Percentiles rank a stretch among this genome's conserved stretches.
phyloP scores from a whole-genome alignment of 2,113 vertebrate species.

The Gymnarchus niloticus region DNA sequence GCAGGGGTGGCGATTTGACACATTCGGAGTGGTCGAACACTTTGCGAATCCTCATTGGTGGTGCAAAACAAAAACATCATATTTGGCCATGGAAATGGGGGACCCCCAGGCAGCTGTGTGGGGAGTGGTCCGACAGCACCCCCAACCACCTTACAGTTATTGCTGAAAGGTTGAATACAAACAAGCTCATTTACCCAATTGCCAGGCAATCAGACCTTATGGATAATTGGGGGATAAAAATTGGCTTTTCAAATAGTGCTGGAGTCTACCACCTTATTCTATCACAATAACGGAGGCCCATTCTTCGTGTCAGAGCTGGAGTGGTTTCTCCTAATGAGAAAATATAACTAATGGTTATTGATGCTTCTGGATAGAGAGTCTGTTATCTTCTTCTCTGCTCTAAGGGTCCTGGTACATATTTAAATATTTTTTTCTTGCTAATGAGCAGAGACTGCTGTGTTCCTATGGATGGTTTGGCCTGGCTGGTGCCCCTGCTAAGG shows the following conservation, averaged over 20 bases:
- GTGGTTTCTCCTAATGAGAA: slow-evolving; percentile 52
- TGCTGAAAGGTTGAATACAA: slow-evolving; percentile 44
- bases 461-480: slow-evolving; percentile 43
- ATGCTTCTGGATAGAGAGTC: slow-evolving; percentile 46
- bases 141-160: slow-evolving; percentile 38
- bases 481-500: background rate
- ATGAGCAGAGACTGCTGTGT: slow-evolving; percentile 50
- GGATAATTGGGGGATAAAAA: slow-evolving; percentile 38
- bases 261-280: slow-evolving; percentile 38
- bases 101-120: background rate
- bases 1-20: slow-evolving; percentile 42
- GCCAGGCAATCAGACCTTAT: slow-evolving; percentile 35
- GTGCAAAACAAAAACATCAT: background rate
- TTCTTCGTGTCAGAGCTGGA: slow-evolving; percentile 40
- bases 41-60: slow-evolving; percentile 16
- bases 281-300: slow-evolving; percentile 39
- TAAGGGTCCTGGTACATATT: slow-evolving; percentile 26
- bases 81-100: background rate
- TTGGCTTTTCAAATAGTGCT: slow-evolving; percentile 49
- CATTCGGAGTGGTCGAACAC: slow-evolving; percentile 34
- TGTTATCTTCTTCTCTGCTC: slow-evolving; percentile 32
- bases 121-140: too few species aligned
- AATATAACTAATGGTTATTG: slow-evolving; percentile 55
- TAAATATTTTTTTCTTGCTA: slow-evolving; percentile 36
- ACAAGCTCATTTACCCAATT: slow-evolving; percentile 33